phyloP scores from a whole-genome alignment of 1,140 invertebrate genomes.

The Drosophila mayri region DNA sequence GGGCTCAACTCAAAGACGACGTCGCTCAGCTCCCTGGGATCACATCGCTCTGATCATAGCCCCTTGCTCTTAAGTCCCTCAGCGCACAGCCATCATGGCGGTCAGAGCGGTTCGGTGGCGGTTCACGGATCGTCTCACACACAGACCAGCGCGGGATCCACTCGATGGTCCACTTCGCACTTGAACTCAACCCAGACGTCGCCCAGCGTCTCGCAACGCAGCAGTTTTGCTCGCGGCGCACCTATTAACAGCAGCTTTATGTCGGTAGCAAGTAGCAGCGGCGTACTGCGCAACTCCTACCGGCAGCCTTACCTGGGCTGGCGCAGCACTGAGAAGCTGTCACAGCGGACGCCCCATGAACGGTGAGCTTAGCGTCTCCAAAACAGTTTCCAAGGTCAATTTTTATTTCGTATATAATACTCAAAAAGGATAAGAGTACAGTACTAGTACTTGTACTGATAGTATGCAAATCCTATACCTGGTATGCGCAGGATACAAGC shows the following conservation, averaged over 20 bases:
- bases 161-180: conserved; percentile 94
- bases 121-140: conserved; percentile 1
- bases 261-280: conserved; percentile 75
- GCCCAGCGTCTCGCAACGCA: conserved; percentile 86
- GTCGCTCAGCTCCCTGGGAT: conserved; percentile 89
- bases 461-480: no score
- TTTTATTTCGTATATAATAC: no score
- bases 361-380: conserved; percentile 84
- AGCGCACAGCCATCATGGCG: conserved; percentile 84
- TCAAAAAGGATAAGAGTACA: no score
- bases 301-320: conserved; percentile 94
- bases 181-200: conserved; percentile 90
- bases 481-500: no score
- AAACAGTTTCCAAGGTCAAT: no score
- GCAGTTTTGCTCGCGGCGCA: conserved; percentile 81
- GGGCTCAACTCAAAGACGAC: conserved; percentile 92
- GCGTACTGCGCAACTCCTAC: conserved; percentile 86
- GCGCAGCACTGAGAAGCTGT: conserved; percentile 92
- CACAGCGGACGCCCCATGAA: conserved; percentile 92
- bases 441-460: no score
- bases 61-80: conserved; percentile 83
- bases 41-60: conserved; percentile 83
- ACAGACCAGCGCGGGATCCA: conserved; percentile 85
- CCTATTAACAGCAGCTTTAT: conserved; percentile 83
- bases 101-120: conserved; percentile 52